Evolutionary conservation across 1,140 invertebrate genomes (phyloP), one percentile per base, ranked within the genome.

Genomic region (Drosophila azteca): DNA sequence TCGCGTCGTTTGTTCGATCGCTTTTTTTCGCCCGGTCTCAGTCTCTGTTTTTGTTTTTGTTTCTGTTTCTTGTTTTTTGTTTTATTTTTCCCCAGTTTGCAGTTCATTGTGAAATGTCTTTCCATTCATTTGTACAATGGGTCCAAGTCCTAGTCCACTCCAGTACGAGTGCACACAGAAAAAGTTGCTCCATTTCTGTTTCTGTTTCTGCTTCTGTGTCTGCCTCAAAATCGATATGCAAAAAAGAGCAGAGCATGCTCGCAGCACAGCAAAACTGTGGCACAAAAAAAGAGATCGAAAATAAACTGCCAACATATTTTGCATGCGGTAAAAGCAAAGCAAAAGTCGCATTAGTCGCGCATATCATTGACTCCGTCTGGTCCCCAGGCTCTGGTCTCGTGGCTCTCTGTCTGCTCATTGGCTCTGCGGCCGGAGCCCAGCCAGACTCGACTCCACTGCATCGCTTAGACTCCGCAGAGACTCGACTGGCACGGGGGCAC

Each of bases 51-150:
- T 3, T 11, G 35, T 35, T 9, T 9, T 2, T 11, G 31, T 39
- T 39, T 39, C 9, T 35, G 31, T 35, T 35, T 35, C 3, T 3
- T 3, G 9, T 11, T 43, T 24, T 24, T 39, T 6, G 43, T n/a
- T 41, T 24, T 15, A 39, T 69, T 59, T 70, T 59, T 51, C 39
- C 63, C 61, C 20, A 55, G 35, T 5, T 26, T 59, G 20, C 24
- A 49, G 63, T 71, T 78, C 74, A 75, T 85, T 85, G 82, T 85
- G 82, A 85, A 85, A 85, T 85, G 77, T 71, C 59, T 87, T 52
- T 85, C 82, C 73, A 78, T 87, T 70, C 83, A 85, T 78, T 85
- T 78, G 63, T 77, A 65, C 62, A 65, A 79, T 77, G 55, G 72
- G 72, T 57, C 58, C 44, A 43, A 64, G 73, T 82, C 74, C n/a